Conservation (phyloP, 1,140 invertebrate genomes). For the Drosophila nebulosa region DNA sequence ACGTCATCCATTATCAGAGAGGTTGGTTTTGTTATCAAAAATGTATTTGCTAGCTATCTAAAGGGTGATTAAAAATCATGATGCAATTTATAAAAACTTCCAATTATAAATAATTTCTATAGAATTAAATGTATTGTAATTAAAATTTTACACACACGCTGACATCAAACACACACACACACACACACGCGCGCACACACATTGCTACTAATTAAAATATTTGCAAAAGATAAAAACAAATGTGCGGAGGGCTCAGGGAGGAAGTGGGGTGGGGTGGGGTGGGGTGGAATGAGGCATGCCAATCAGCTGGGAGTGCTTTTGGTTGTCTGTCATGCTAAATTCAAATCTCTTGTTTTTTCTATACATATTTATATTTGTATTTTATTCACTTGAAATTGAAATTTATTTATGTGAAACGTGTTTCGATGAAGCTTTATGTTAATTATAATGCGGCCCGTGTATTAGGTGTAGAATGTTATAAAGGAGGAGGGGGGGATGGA, state of each 20-base stretch:
- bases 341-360: slow-evolving; percentile 1
- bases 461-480: background rate
- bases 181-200: background rate
- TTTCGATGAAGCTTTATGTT: slow-evolving; percentile 57
- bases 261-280: background rate
- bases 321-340: slow-evolving; percentile 6
- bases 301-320: background rate
- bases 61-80: background rate
- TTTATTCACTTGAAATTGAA: slow-evolving; percentile 55
- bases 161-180: background rate
- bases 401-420: slow-evolving; percentile 66
- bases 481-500: background rate
- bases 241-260: background rate
- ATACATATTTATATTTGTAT: slow-evolving; percentile 2
- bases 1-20: too few species aligned
- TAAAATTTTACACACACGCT: slow-evolving; percentile 20
- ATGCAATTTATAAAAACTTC: slow-evolving; percentile 15
- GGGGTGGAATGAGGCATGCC: background rate
- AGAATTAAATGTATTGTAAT: slow-evolving; percentile 14
- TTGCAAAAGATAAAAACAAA: background rate
- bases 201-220: slow-evolving; percentile 13
- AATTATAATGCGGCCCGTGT: slow-evolving; percentile 54
- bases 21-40: too few species aligned
- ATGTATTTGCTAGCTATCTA: background rate
- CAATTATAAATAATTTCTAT: slow-evolving; percentile 32